These are phyloP conservation scores for Endomychus coccineus DNA, from an alignment of 2,888 invertebrate species.

Conservation along the genomic window DNA sequence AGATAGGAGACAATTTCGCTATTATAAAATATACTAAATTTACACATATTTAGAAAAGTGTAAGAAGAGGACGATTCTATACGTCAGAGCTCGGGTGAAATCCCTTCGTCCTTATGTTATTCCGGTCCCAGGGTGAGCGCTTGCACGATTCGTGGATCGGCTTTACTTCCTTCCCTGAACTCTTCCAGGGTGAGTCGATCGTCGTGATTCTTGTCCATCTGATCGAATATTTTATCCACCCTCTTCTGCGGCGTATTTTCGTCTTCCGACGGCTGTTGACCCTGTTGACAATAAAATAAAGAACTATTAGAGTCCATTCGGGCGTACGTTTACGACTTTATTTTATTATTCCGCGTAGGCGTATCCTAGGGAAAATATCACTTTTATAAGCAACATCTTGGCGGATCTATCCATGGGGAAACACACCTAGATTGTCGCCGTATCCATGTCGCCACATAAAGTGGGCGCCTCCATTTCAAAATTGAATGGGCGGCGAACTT, in stretches of 20 bases:
- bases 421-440: too few species aligned
- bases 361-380: too few species aligned
- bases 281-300: conserved; percentile 53
- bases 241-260: conserved; percentile 91
- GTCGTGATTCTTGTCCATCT: conserved; percentile 98
- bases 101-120: conserved; percentile 41
- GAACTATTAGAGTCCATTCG: too few species aligned
- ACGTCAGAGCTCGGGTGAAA: conserved; percentile 34
- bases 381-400: too few species aligned
- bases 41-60: too few species aligned
- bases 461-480: too few species aligned
- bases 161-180: conserved; percentile 95
- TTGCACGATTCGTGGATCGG: conserved; percentile 96
- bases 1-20: too few species aligned
- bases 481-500: too few species aligned
- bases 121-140: conserved; percentile 82
- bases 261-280: conserved; percentile 82
- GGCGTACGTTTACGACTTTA: conserved; percentile 1
- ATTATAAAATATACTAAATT: too few species aligned
- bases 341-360: conserved; percentile 1
- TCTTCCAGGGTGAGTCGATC: conserved; percentile 92
- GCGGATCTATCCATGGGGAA: too few species aligned
- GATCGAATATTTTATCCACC: conserved; percentile 97
- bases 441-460: too few species aligned
- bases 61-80: too few species aligned